Base-by-base conservation (phyloP, 2,797 vertebrate genomes). In the Hydrocynus forskahlii region DNA sequence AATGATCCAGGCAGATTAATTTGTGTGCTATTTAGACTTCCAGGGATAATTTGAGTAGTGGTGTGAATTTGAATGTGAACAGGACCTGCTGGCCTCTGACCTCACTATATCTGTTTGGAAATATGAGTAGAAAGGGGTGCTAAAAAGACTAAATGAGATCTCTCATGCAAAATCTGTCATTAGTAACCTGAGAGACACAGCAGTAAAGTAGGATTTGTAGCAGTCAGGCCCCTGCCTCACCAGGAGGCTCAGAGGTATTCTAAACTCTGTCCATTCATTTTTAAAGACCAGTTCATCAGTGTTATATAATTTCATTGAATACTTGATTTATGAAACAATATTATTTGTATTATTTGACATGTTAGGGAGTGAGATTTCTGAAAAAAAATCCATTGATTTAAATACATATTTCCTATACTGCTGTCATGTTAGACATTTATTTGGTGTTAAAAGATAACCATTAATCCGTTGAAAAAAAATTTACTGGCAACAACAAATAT, bases 101-200 rank as follows among this genome's bases (percentile, higher is more conserved):
- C 70, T 78, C 55, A 25, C 35, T 25, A 19, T 12, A 14, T 55
- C 16, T 50, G 55, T 87, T 83, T 81, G 87, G 85, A 88, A 87
- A 88, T 86, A 86, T 67, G 83, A 89, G 85, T 59, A 48, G 75
- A 78, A 80, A 83, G 17, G 78, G 55, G 72, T 74, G 82, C 71
- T 76, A 83, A 85, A 23, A 68, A 84, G 86, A 74, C 88, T 89
- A 91, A 89, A 89, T 88, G 87, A 88, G 87, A 75, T 83, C 76
- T 81, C 72, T 86, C 45, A 38, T 19, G 54, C 23, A 68, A 69
- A 81, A 13, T 43, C 35, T 66, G 55, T 50, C 21, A 50, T 57
- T 7, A 73, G 85, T 80, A 87, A 90, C 84, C 80, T 82, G 84
- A 81, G 82, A 87, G 85, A 86, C 82, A 85, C 76, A 77, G n/a